These are phyloP conservation scores for Hirtodrosophila alboralis DNA, from an alignment of 2,888 invertebrate genomes.

Conservation along the genomic window DNA sequence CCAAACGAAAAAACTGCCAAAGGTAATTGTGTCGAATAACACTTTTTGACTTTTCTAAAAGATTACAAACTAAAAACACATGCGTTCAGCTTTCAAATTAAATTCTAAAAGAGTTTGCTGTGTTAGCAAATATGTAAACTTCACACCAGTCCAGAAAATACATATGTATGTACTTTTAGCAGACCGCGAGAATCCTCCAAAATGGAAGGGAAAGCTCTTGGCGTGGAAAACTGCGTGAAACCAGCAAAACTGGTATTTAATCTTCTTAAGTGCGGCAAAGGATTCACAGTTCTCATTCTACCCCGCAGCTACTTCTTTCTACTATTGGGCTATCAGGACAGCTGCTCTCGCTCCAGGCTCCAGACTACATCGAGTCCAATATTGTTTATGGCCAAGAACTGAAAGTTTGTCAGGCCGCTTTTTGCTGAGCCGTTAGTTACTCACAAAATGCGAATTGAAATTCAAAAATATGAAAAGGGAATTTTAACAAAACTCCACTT, in stretches of 20 bases:
- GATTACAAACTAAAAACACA: not conserved
- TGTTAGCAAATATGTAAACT: constrained; percentile 12
- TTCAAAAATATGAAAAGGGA: not conserved
- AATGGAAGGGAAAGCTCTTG: constrained; percentile 27
- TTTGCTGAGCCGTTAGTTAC: not conserved
- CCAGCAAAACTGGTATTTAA: constrained; percentile 57
- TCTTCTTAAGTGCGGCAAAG: constrained; percentile 65
- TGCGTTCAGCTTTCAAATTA: constrained; percentile 13
- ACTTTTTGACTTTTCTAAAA: too few species aligned
- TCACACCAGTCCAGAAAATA: constrained; percentile 11
- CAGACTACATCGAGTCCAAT: constrained; percentile 38
- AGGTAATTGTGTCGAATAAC: too few species aligned
- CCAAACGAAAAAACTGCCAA: too few species aligned
- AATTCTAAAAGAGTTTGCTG: constrained; percentile 11
- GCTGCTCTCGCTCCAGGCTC: constrained; percentile 18
- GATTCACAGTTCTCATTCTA: constrained; percentile 7
- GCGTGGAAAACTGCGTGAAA: constrained; percentile 6
- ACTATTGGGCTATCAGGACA: constrained; percentile 23
- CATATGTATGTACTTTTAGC: constrained; percentile 10
- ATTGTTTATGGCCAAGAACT: constrained; percentile 35
- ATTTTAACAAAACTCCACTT: not conserved
- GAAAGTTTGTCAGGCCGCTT: constrained; percentile 10
- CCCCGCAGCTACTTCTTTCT: not conserved
- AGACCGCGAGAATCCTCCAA: constrained; percentile 38
- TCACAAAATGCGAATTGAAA: not conserved